These are phyloP conservation scores for Halocynthia aurantium DNA, from an alignment of 23 tunicate genomes.

Conservation along the genomic window DNA sequence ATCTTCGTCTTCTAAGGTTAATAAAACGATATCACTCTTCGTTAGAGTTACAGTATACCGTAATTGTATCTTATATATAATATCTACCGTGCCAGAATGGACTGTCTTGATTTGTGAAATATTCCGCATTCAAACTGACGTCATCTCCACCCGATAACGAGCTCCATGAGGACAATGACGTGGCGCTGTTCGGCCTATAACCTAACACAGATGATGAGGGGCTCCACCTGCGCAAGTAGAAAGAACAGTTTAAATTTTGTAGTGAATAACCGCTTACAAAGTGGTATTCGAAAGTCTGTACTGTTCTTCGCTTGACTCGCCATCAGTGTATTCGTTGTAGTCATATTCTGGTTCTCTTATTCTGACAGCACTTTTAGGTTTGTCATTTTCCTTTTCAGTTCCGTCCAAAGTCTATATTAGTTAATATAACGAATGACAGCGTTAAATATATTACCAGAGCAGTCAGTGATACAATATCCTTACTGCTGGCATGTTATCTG, in stretches of 20 bases:
- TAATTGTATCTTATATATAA: neutral
- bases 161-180: constrained; percentile 38
- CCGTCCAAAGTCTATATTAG: neutral
- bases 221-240: constrained; percentile 8
- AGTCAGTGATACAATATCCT: no score
- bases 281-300: no score
- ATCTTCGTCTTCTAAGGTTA: constrained; percentile 12
- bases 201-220: constrained; percentile 30
- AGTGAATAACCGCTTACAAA: no score
- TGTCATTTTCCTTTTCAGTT: constrained; percentile 23
- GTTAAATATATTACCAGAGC: no score
- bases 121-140: constrained; percentile 38
- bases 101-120: constrained; percentile 24
- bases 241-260: no score
- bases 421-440: no score
- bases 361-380: constrained; percentile 59
- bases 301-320: constrained; percentile 26
- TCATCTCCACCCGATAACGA: constrained; percentile 30
- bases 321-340: constrained; percentile 65
- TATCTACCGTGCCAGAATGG: constrained; percentile 26
- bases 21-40: neutral
- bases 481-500: no score
- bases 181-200: constrained; percentile 48
- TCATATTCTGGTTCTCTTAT: constrained; percentile 81
- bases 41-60: neutral